phyloP scores from a whole-genome alignment of 1,140 invertebrate genomes.

The Portunus trituberculatus region DNA sequence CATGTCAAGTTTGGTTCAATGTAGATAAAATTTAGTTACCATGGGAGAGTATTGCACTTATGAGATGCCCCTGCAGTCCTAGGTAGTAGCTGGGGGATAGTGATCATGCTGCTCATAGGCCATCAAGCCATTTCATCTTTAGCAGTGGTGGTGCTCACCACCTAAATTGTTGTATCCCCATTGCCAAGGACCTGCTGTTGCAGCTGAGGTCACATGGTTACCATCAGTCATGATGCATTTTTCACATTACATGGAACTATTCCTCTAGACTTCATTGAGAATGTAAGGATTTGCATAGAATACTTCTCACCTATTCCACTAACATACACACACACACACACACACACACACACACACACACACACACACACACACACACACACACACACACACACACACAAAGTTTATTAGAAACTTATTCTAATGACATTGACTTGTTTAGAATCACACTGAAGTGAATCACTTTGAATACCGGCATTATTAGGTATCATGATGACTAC shows the following conservation, averaged over 20 bases:
- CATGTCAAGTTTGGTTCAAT: too few species aligned
- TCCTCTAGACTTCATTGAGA: not conserved
- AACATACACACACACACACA: not conserved
- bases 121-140: not conserved
- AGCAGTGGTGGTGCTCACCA: not conserved
- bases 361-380: not conserved
- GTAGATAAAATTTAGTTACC: too few species aligned
- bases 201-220: not conserved
- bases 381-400: not conserved
- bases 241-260: not conserved
- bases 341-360: not conserved
- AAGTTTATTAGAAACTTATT: not conserved
- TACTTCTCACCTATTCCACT: not conserved
- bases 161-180: not conserved
- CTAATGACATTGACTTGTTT: conserved; percentile 12
- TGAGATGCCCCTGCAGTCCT: not conserved
- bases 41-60: too few species aligned
- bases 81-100: not conserved
- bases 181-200: not conserved
- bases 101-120: not conserved
- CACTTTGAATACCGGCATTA: conserved; percentile 52
- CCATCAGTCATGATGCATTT: not conserved
- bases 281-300: conserved; percentile 10
- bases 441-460: conserved; percentile 4
- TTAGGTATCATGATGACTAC: conserved; percentile 34